Percentiles rank a stretch among this genome's conserved stretches.
Conservation (phyloP, 2,797 vertebrate genomes). For the Cyprinodon diabolis region DNA sequence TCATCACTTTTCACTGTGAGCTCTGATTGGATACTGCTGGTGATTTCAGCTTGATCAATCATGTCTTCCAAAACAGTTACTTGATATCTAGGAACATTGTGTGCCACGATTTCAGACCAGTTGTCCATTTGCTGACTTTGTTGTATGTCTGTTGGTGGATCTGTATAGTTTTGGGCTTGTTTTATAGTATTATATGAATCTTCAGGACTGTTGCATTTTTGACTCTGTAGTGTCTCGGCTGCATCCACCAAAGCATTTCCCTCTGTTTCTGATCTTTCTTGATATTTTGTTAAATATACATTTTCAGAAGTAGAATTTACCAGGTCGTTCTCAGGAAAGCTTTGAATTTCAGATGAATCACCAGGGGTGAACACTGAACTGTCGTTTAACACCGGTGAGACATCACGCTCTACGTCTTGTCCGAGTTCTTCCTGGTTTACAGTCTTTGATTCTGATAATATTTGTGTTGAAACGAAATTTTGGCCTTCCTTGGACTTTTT, state of each 20-base stretch:
- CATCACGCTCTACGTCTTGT: not conserved
- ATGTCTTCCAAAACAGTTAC: not conserved
- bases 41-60: conserved; percentile 9
- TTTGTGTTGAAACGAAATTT: not conserved
- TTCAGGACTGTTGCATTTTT: not conserved
- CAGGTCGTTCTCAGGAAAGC: not conserved
- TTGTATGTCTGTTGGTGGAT: not conserved
- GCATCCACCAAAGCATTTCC: not conserved
- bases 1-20: not conserved
- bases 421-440: not conserved
- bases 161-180: not conserved
- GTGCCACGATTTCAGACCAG: not conserved
- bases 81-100: conserved; percentile 4
- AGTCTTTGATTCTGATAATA: not conserved
- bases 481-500: not conserved
- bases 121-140: not conserved
- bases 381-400: not conserved
- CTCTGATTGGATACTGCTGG: not conserved
- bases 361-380: not conserved
- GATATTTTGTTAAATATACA: not conserved
- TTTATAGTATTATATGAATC: not conserved
- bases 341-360: not conserved
- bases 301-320: not conserved
- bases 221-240: not conserved
- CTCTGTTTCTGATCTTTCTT: not conserved